Evolutionary conservation across 1,140 invertebrate species (phyloP), one percentile per base, ranked within the genome.

Genomic region (Micrasema longulum): DNA sequence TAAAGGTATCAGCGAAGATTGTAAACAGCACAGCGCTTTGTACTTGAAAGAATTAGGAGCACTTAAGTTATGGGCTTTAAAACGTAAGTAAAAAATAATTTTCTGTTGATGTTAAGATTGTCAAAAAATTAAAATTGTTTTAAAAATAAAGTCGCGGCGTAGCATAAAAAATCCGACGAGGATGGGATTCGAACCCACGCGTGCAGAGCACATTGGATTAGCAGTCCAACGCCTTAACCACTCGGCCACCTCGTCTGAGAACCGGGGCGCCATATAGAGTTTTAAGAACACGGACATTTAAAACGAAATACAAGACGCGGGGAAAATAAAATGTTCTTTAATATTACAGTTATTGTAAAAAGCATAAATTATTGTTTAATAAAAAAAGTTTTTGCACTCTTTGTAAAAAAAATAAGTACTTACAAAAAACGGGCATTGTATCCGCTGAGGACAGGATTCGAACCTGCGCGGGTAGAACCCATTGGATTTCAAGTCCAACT

Each of bases 381-480:
- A 48, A n/a, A 63, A 23, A 3, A 11, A 62, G 35, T 36, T 35
- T 62, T 5, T 38, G 16, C n/a, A 41, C 7, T 36, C 4, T 6
- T 12, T 1, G 7, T 38, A 41, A 63, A 4, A 63, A 41, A 38
- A 63, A 22, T 35, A 22, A 63, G n/a, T 9, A 41, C 2, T 38
- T 63, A 6, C 41, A 38, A 38, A 41, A 41, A 7, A 41, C 9
- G n/a, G 18, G n/a, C 1, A 11, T 3, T 14, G 9, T 36, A 35
- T 73, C 75, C 90, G 90, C 89, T 90, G 89, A 87, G 89, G 89
- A 89, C 89, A 92, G 90, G 90, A 90, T 91, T 91, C 90, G 90
- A 91, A 91, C 90, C 90, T 92, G 89, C 88, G 90, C 90, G 90
- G 90, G 90, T n/a, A n/a, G n/a, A n/a, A n/a, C n/a, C n/a, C n/a